Base-by-base conservation (phyloP, 2,888 invertebrate species). In the Limenitis camilla region DNA sequence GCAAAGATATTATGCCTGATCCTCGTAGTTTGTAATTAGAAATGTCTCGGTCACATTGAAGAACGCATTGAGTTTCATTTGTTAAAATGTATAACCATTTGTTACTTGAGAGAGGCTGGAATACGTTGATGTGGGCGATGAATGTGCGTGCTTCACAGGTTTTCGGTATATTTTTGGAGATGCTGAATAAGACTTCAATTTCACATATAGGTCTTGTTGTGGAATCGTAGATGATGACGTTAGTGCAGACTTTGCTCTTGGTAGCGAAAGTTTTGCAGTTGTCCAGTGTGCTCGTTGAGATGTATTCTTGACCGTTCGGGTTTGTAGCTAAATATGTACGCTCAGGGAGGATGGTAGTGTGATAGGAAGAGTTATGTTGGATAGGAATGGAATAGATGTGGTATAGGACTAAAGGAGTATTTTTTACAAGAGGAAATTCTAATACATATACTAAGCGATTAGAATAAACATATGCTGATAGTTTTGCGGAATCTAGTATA, bases 291-390 rank as follows among this genome's bases (percentile, higher is more conserved):
- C 58, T 11, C 61, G 58, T 40, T 38, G 65, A 3, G 60, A 53
- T 38, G 57, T 61, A 11, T 62, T 65, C 46, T 63, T 66, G 32
- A 68, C 33, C 38, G 61, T 64, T 36, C 36, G 9, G n/a, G 46
- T 60, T 43, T 66, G 19, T 19, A 19, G 19, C 19, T 19, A 19
- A 19, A 3, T 19, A 19, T 19, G 19, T 19, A 19, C 3, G 66
- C 64, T 69, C 68, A 7, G 64, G 62, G 19, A 68, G 59, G 58
- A 66, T 61, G 5, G 64, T 66, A 5, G 66, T 55, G 38, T 62
- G 56, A 0, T 58, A 50, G 6, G 59, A 57, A 36, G 65, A 63
- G 46, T 66, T 61, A 7, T 61, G 64, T 60, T 56, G 58, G 6
- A 66, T 66, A 7, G 66, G 64, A 19, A 64, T 62, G 5, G 62